Evolutionary conservation across 2,113 vertebrate species (phyloP).

Genomic region (Mirounga angustirostris): DNA sequence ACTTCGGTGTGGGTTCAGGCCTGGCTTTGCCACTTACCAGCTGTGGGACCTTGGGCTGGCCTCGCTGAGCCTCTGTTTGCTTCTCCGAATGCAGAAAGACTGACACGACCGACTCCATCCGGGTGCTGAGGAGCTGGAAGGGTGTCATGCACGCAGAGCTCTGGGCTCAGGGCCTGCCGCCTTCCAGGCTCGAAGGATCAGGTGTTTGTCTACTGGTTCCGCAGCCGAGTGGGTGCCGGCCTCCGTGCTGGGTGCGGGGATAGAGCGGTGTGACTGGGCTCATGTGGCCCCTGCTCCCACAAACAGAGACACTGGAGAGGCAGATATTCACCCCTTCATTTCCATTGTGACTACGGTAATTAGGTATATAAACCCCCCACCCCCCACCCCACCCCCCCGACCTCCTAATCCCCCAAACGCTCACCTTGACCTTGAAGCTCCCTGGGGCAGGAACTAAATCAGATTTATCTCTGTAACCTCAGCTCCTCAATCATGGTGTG

Average conservation of each 20-base stretch:
- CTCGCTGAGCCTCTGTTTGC: neutral
- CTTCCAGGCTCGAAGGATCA: neutral
- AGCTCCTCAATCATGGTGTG: neutral
- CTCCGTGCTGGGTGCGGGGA: neutral
- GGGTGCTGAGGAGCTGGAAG: neutral
- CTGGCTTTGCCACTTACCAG: neutral
- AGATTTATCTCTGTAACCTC: neutral
- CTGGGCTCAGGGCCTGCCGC: neutral
- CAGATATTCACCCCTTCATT: neutral
- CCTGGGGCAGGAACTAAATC: neutral
- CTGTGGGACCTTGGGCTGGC: neutral
- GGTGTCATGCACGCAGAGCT: rapidly evolving
- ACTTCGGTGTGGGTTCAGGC: neutral
- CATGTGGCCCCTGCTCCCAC: neutral
- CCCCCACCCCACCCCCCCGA: neutral
- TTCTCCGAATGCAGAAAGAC: neutral
- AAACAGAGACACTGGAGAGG: neutral
- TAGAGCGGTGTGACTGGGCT: neutral
- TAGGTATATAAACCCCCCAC: too few species aligned
- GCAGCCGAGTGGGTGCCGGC: neutral
- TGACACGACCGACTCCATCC: rapidly evolving
- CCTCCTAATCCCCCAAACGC: neutral
- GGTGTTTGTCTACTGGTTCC: rapidly evolving
- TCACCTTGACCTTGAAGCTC: neutral
- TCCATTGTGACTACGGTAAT: neutral